These are phyloP conservation scores for Gnathonemus echidnorhynchus DNA, from an alignment of 2,113 vertebrate genomes.

Conservation along the genomic window DNA sequence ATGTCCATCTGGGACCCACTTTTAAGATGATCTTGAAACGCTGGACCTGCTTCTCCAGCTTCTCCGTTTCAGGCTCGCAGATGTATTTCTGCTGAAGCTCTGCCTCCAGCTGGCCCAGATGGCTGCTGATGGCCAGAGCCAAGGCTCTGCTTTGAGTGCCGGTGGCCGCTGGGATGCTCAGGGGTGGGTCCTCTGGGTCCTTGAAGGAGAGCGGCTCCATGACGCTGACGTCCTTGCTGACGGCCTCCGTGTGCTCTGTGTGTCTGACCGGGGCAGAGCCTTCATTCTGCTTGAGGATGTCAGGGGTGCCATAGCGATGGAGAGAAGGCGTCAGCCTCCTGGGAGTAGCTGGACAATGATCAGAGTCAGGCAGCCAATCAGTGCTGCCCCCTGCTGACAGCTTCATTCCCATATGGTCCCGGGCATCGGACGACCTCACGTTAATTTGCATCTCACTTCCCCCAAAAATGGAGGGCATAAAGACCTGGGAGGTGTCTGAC, in stretches of 20 bases:
- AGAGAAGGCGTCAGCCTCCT: constrained; percentile 37
- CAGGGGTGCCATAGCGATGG: constrained; percentile 55
- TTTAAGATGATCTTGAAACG: constrained; percentile 70
- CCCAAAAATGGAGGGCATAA: constrained; percentile 44
- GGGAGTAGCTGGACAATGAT: constrained; percentile 24
- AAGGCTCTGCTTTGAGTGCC: constrained; percentile 33
- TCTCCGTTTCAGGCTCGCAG: constrained; percentile 49
- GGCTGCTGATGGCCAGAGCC: constrained; percentile 43
- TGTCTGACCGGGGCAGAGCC: neutral
- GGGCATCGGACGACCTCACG: constrained; percentile 38
- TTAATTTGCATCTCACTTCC: constrained; percentile 36
- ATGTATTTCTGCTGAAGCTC: constrained; percentile 37
- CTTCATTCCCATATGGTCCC: constrained; percentile 38
- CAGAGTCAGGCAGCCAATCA: constrained; percentile 25
- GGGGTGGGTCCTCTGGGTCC: constrained; percentile 12
- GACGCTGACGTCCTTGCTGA: neutral
- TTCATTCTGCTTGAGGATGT: constrained; percentile 68
- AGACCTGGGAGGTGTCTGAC: constrained; percentile 52
- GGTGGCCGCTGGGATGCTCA: constrained; percentile 4
- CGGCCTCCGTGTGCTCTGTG: neutral
- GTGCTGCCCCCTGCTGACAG: constrained; percentile 40
- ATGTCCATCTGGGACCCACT: constrained; percentile 48
- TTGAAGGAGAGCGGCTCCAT: constrained; percentile 18
- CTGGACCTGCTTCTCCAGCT: constrained; percentile 63
- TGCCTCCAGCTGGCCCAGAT: constrained; percentile 62